Base-by-base conservation (phyloP, 2,797 vertebrate genomes). In the Xiphorhynchus erythropygius region DNA sequence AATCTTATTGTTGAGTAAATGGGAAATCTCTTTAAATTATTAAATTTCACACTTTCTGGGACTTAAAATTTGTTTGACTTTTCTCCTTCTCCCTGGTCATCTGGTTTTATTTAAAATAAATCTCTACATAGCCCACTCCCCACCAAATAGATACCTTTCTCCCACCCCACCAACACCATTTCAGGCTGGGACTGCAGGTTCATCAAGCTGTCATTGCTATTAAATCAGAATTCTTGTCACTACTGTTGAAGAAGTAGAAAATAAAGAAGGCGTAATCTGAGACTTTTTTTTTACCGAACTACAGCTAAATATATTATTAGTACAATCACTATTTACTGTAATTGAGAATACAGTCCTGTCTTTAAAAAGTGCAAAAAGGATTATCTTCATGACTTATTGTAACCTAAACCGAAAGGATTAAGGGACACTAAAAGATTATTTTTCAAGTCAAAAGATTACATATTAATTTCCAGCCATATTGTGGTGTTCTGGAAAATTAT, bases 241-340 rank as follows among this genome's bases (percentile, higher is more conserved):
- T 87, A 7, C 23, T 62, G 21, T 28, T 60, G 47, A 60, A 78
- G 33, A 57, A 55, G 5, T 16, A 62, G 13, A 25, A 93, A 71
- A 50, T 55, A 37, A 56, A 28, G 17, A 69, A 63, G 32, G 3
- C 8, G 21, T 64, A 35, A 70, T 63, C 35, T 46, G 39, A 47
- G 28, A 56, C 17, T 4, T 1, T 32, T 4, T 39, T 73, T 63
- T 21, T 27, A 9, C 1, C 4, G 12, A 27, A 16, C 9, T 53
- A 12, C 8, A 5, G 41, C 21, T 14, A 47, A 49, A 46, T 42
- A 13, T 5, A 8, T 35, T 52, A 44, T 35, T 52, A 35, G 6
- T 53, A 49, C n/a, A 30, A 25, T 41, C 0, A 0, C 22, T 64
- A 3, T 10, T 4, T 59, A 9, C 25, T 81, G 67, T 23, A 46